Base-by-base conservation (phyloP, 1,140 invertebrate genomes). In the Battus philenor region DNA sequence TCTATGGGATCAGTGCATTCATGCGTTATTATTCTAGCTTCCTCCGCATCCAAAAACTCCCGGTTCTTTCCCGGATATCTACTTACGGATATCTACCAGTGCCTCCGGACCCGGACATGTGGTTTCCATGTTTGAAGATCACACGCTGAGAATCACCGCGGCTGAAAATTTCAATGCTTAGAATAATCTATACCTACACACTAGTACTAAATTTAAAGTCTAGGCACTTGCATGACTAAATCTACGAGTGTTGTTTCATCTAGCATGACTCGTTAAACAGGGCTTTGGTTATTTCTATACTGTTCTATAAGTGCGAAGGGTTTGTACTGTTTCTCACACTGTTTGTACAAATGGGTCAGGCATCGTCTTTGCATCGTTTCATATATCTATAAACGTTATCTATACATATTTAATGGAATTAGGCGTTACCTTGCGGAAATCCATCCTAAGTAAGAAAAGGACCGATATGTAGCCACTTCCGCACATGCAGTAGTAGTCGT, bases 121-220 rank as follows among this genome's bases (percentile, higher is more conserved):
- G 91, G 87, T 92, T 92, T 66, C 89, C 88, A 60, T 89, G 88
- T 78, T 88, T 88, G 88, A 91, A 93, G 76, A 92, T 86, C 66
- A 92, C 91, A 67, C 91, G 87, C 80, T 91, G 91, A 48, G 87
- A 90, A 77, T 92, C 91, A 68, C 88, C 86, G 59, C 91, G 90
- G 87, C 90, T 81, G 82, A 87, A 87, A 71, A 66, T 67, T 63
- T 68, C 24, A 41, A 41, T 8, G 24, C 38, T 41, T 41, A 41
- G 17, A 41, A 41, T 41, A 13, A 41, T 41, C 38, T 41, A 41
- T 41, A 5, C 38, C 38, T 41, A 41, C 38, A 4, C 29, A 29
- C 38, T 41, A 41, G 15, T 29, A 41, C 38, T 41, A 41, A 15
- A n/a, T 27, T 33, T 13, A 10, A 41, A 29, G 26, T 15, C 38